phyloP scores from a whole-genome alignment of 1,140 invertebrate genomes.

The Papilio polytes region DNA sequence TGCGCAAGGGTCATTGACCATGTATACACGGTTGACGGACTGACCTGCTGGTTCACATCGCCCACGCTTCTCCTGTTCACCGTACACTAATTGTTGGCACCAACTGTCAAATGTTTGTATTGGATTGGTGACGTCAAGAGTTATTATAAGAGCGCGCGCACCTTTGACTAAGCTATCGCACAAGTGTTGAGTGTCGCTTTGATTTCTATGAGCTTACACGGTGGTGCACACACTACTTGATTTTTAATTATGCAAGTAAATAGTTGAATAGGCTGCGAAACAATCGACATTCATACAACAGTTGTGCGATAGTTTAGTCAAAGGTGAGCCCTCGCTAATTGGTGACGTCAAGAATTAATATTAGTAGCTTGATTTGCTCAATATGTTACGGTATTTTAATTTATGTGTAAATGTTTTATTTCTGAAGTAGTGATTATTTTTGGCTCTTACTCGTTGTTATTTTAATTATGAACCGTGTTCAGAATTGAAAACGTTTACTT shows the following conservation, averaged over 20 bases:
- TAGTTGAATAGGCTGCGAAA: too few species aligned
- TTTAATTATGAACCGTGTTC: not conserved
- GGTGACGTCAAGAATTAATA: not conserved
- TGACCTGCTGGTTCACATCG: constrained; percentile 53
- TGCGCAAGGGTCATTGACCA: not conserved
- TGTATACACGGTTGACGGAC: constrained; percentile 44
- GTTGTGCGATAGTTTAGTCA: too few species aligned
- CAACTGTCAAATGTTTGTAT: constrained; percentile 23
- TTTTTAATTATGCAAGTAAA: too few species aligned
- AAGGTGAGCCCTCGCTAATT: constrained; percentile 43
- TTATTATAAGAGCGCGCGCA: too few species aligned
- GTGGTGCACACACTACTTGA: too few species aligned
- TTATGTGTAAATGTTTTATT: not conserved
- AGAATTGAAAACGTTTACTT: not conserved
- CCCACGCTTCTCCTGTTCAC: constrained; percentile 44
- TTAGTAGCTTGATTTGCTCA: not conserved
- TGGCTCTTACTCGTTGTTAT: not conserved
- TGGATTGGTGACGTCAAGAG: not conserved
- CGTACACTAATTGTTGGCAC: not conserved
- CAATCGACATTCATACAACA: too few species aligned
- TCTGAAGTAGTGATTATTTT: not conserved
- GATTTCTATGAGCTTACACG: too few species aligned
- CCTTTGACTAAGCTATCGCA: too few species aligned
- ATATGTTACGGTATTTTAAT: not conserved
- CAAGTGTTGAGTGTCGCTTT: too few species aligned